phyloP scores from a whole-genome alignment of 2,113 vertebrate species.

The Egretta garzetta region DNA sequence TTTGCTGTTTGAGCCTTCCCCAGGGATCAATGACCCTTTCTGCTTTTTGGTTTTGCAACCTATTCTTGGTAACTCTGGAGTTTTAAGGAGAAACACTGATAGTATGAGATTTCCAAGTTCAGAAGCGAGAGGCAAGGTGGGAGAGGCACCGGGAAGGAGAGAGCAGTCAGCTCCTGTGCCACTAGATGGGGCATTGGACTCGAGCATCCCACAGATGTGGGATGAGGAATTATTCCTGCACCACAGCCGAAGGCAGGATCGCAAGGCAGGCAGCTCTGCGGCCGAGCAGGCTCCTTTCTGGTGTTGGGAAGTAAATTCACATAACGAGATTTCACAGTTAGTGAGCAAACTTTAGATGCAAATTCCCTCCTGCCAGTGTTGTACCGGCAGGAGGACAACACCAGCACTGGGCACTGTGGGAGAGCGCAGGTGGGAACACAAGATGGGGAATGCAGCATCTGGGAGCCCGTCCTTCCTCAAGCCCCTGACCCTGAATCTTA shows the following conservation, averaged over 20 bases:
- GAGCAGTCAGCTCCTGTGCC: constrained; percentile 2
- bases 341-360: not conserved
- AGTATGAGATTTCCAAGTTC: not conserved
- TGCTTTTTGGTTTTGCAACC: not conserved
- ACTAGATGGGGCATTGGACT: constrained; percentile 39
- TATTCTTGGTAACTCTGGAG: not conserved
- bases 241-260: rapidly evolving
- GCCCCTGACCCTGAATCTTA: not conserved
- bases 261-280: not conserved
- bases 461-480: not conserved
- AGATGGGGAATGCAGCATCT: not conserved
- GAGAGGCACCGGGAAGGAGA: not conserved
- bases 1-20: not conserved
- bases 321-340: not conserved
- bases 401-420: not conserved
- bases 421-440: not conserved
- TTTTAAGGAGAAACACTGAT: not conserved
- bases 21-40: not conserved
- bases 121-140: rapidly evolving
- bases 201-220: not conserved
- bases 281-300: rapidly evolving
- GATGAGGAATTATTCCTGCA: not conserved
- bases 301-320: not conserved
- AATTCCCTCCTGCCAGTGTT: not conserved
- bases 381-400: not conserved